A percentile compares a stretch with the other conserved stretches of the same genome.
These are phyloP conservation scores for Harmothoe impar DNA, from an alignment of 2,888 invertebrate genomes.

Conservation along the genomic window DNA sequence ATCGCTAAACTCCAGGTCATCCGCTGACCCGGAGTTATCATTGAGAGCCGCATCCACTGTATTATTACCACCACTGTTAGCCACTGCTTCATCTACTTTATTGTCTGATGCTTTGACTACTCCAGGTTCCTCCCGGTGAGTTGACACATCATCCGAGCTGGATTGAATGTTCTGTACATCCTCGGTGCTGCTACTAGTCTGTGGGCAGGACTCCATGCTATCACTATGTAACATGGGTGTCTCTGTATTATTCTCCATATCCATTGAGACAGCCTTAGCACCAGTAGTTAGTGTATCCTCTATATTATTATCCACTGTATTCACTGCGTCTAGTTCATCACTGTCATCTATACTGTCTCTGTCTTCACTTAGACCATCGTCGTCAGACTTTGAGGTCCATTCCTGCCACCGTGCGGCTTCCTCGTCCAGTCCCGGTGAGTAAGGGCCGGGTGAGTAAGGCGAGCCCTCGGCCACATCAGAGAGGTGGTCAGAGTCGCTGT, in stretches of 20 bases:
- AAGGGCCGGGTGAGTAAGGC: background rate
- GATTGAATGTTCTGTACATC: background rate
- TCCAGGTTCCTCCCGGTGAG: too few relatives aligned
- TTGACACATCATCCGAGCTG: too few relatives aligned
- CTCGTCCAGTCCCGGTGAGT: background rate
- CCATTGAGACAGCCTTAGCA: background rate
- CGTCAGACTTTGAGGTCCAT: constrained; percentile 19
- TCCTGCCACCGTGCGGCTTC: constrained; percentile 39
- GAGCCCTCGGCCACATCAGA: background rate
- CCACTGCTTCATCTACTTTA: background rate
- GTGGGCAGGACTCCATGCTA: background rate
- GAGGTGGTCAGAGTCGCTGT: background rate
- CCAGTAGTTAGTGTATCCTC: background rate
- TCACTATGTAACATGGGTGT: background rate
- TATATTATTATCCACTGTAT: background rate
- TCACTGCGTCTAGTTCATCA: background rate
- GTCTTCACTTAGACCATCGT: background rate
- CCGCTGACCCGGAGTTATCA: background rate
- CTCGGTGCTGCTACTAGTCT: background rate
- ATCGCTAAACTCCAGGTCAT: background rate
- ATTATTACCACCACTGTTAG: background rate
- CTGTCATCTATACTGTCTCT: background rate
- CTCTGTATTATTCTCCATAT: background rate
- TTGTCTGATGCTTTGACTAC: too few relatives aligned
- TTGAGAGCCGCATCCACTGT: background rate